Evolutionary conservation across 2,113 vertebrate species (phyloP).

Genomic region (Aspidoscelis tigris): DNA sequence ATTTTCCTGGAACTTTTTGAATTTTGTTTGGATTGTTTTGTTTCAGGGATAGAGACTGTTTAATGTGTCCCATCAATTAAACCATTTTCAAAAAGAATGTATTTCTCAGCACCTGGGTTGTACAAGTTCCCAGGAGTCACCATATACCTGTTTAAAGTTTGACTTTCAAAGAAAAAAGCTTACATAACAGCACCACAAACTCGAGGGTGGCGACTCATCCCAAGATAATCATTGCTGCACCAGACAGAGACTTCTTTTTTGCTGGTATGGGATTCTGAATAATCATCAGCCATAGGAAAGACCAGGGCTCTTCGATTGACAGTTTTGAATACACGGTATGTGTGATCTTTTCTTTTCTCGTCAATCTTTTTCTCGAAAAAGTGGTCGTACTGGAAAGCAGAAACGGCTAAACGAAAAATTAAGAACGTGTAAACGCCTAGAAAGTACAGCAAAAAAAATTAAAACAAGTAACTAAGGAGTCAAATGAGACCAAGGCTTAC

Average conservation of each 20-base stretch:
- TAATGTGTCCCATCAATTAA: neutral
- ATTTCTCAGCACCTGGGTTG: neutral
- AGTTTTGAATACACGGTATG: constrained; percentile 95
- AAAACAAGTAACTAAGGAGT: neutral
- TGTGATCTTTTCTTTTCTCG: constrained; percentile 93
- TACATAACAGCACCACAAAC: constrained; percentile 90
- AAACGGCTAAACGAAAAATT: constrained; percentile 71
- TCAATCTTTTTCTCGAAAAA: constrained; percentile 98
- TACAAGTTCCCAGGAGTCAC: neutral
- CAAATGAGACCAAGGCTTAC: constrained; percentile 70
- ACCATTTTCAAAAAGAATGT: neutral
- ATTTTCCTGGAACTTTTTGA: too few species aligned
- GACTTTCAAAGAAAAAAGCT: constrained; percentile 67
- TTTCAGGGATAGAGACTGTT: neutral
- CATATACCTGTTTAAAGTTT: neutral
- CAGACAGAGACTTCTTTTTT: constrained; percentile 93
- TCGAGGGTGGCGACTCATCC: constrained; percentile 94
- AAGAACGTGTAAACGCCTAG: neutral
- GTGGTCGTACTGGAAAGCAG: constrained; percentile 90
- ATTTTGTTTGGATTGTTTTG: neutral
- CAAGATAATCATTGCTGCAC: constrained; percentile 98
- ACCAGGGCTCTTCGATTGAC: constrained; percentile 89
- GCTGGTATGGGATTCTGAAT: constrained; percentile 80
- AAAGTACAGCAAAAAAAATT: neutral
- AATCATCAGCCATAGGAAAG: constrained; percentile 96